Base-by-base conservation (phyloP, 2,888 invertebrate genomes). In the Pomacea canaliculata region DNA sequence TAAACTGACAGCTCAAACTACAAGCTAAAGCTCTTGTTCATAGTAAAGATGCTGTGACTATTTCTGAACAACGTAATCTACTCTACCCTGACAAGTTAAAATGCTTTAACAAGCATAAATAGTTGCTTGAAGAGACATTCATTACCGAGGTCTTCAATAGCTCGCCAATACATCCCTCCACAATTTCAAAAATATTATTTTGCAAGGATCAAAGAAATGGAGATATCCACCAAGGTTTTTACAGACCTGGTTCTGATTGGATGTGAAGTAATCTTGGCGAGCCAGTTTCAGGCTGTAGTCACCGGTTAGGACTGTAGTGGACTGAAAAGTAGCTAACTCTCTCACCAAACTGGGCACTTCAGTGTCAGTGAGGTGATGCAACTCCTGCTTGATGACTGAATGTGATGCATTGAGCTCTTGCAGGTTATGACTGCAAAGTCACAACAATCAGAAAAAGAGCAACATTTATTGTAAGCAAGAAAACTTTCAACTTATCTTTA, bases 261-360 rank as follows among this genome's bases (percentile, higher is more conserved):
- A 81, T 9, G 85, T 86, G 79, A 89, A 89, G 82, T 90, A 90
- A 73, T 89, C 86, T 73, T 90, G 90, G 68, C 90, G 82, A 19
- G 85, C 82, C 49, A 90, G 80, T 77, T 90, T 90, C 9, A 90
- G 83, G 70, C 86, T 83, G 76, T 89, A 90, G 80, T 90, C 88
- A 4, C 90, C 89, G 0, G 87, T 86, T 9, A 90, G 84, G 23
- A 90, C 85, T 62, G 82, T 78, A n/a, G 86, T 84, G 10, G 85
- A 86, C 75, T 89, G 88, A 13, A 87, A 81, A 13, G 80, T 75
- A 27, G 86, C 85, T 77, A 85, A 86, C 73, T 89, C 85, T 62
- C 83, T 81, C 68, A 90, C 84, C 70, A 89, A 80, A 9, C 73
- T 71, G 9, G 87, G 88, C n/a, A 89, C 66, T 48, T 87, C 83